Percentiles rank a stretch among this genome's conserved stretches.
phyloP scores from a whole-genome alignment of 1,140 invertebrate species.

The Lordiphosa mommai region DNA sequence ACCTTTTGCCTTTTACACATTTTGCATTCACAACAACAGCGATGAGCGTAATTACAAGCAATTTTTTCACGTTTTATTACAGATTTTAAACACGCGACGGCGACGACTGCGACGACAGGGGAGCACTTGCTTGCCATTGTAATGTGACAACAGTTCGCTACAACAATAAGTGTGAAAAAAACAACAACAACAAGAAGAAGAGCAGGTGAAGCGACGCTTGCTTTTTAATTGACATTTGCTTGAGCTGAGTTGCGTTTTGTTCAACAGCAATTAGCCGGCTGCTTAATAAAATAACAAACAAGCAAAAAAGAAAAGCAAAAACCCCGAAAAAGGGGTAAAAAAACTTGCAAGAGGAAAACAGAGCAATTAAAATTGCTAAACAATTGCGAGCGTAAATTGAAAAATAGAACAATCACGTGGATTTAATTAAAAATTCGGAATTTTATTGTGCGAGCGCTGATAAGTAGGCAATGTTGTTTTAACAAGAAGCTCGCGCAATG shows the following conservation, averaged over 20 bases:
- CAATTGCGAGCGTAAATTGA: slow-evolving; percentile 46
- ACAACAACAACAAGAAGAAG: slow-evolving; percentile 19
- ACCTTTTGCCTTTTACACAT: slow-evolving; percentile 46
- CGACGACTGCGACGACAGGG: slow-evolving; percentile 26
- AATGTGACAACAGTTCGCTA: slow-evolving; percentile 68
- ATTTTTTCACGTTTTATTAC: slow-evolving; percentile 77
- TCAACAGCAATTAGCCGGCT: slow-evolving; percentile 59
- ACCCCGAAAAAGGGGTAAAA: background rate
- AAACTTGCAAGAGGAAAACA: slow-evolving; percentile 11
- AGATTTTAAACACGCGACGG: slow-evolving; percentile 65
- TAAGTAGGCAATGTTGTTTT: slow-evolving; percentile 58
- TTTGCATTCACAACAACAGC: slow-evolving; percentile 45
- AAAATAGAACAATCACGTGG: slow-evolving; percentile 55
- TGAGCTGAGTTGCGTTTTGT: slow-evolving; percentile 55
- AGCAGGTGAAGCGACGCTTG: slow-evolving; percentile 46
- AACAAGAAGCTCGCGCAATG: slow-evolving; percentile 45
- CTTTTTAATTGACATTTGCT: slow-evolving; percentile 76
- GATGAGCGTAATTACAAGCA: slow-evolving; percentile 71
- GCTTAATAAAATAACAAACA: slow-evolving; percentile 8
- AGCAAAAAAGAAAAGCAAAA: slow-evolving; percentile 6
- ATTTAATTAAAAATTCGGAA: slow-evolving; percentile 74
- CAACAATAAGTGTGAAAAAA: slow-evolving; percentile 33
- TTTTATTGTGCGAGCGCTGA: slow-evolving; percentile 16
- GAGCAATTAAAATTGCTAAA: slow-evolving; percentile 43
- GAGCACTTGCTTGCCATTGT: slow-evolving; percentile 58